A percentile compares a stretch with the other conserved stretches of the same genome.
These are phyloP conservation scores for Fratercula arctica DNA, from an alignment of 2,797 vertebrate genomes.

Conservation along the genomic window DNA sequence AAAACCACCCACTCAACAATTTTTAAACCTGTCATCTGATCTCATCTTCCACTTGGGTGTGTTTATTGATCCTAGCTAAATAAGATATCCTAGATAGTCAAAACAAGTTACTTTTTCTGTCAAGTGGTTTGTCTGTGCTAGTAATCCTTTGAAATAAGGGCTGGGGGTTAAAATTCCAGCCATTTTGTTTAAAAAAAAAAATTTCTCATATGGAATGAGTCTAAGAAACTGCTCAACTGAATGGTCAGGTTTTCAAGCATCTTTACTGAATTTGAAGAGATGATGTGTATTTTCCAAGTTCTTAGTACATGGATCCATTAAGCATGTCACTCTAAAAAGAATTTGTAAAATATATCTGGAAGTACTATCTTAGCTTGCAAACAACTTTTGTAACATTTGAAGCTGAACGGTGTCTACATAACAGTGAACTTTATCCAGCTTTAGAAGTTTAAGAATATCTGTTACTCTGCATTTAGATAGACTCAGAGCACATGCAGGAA, in stretches of 20 bases:
- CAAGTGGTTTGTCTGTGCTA: not conserved
- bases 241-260: not conserved
- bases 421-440: not conserved
- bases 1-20: not conserved
- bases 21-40: not conserved
- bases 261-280: not conserved
- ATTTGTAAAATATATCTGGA: not conserved
- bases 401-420: not conserved
- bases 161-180: not conserved
- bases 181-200: not conserved
- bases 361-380: not conserved
- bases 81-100: not conserved
- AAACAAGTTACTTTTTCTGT: not conserved
- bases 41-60: not conserved
- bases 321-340: not conserved
- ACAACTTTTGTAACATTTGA: not conserved
- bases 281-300: not conserved
- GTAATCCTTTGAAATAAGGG: not conserved
- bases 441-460: not conserved
- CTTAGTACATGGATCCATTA: not conserved
- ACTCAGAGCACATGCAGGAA: not conserved
- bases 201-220: not conserved
- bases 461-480: not conserved
- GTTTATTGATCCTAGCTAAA: not conserved
- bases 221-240: not conserved